Evolutionary conservation across 1,140 invertebrate species (phyloP).

Genomic region (Conus ventricosus): DNA sequence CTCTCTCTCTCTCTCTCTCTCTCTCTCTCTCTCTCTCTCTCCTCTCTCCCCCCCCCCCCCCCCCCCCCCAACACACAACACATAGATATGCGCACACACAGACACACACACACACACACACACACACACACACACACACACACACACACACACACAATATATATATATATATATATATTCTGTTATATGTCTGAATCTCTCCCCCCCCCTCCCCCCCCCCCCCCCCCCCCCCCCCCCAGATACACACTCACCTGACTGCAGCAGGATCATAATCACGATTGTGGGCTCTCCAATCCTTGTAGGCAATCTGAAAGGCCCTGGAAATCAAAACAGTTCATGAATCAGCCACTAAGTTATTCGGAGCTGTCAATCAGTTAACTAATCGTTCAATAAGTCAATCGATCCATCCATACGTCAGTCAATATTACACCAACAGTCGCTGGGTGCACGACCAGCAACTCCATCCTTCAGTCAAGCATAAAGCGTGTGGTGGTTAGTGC

Average conservation of each 20-base stretch:
- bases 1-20: neutral
- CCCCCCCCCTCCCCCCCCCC: too few species aligned
- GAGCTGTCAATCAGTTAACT: too few species aligned
- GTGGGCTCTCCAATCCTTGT: slow-evolving; percentile 60
- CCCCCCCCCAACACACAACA: neutral
- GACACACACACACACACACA: neutral
- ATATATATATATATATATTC: too few species aligned
- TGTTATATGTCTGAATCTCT: too few species aligned
- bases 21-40: neutral
- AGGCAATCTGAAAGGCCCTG: slow-evolving; percentile 53
- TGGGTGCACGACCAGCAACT: too few species aligned
- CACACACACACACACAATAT: neutral
- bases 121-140: neutral
- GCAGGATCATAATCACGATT: slow-evolving; percentile 29
- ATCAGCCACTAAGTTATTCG: too few species aligned
- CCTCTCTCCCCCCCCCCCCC: neutral
- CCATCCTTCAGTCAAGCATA: too few species aligned
- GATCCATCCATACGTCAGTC: too few species aligned
- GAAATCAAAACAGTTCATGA: neutral
- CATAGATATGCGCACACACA: neutral
- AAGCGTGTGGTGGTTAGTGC: too few species aligned
- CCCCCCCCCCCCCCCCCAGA: too few species aligned
- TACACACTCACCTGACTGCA: slow-evolving; percentile 20
- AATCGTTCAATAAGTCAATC: too few species aligned
- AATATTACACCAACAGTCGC: too few species aligned